These are phyloP conservation scores for Euplexia lucipara DNA, from an alignment of 2,888 invertebrate genomes.

Conservation along the genomic window DNA sequence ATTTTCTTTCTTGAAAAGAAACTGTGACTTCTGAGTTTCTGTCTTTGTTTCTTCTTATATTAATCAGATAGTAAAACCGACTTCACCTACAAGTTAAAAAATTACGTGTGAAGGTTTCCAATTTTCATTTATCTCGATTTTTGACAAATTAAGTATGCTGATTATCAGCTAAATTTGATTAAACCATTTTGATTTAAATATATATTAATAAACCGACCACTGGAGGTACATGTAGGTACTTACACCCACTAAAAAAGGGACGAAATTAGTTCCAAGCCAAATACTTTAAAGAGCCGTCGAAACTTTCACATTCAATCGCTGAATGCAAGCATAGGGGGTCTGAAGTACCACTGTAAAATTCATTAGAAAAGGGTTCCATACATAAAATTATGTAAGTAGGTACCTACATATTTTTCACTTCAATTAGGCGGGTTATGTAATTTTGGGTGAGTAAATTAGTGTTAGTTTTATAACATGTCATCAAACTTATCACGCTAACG, in stretches of 20 bases:
- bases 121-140: too few relatives aligned
- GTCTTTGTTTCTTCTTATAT: too few relatives aligned
- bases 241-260: neutral
- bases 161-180: too few relatives aligned
- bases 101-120: too few relatives aligned
- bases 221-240: neutral
- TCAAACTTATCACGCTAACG: too few relatives aligned
- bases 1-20: too few relatives aligned
- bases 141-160: too few relatives aligned
- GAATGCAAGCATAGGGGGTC: slow-evolving; percentile 42
- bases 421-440: too few relatives aligned
- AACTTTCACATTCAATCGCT: slow-evolving; percentile 52
- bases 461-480: neutral
- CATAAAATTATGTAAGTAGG: neutral
- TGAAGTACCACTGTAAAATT: slow-evolving; percentile 49
- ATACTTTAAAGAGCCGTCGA: slow-evolving; percentile 48
- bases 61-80: too few relatives aligned
- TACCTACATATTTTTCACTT: neutral
- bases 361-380: slow-evolving; percentile 48
- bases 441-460: neutral
- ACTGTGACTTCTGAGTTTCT: too few relatives aligned
- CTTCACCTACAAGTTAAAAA: too few relatives aligned
- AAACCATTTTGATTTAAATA: too few relatives aligned
- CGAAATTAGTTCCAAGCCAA: slow-evolving; percentile 47
- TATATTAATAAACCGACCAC: neutral